Base-by-base conservation (phyloP, 2,888 invertebrate species). In the Aporophyla lueneburgensis region DNA sequence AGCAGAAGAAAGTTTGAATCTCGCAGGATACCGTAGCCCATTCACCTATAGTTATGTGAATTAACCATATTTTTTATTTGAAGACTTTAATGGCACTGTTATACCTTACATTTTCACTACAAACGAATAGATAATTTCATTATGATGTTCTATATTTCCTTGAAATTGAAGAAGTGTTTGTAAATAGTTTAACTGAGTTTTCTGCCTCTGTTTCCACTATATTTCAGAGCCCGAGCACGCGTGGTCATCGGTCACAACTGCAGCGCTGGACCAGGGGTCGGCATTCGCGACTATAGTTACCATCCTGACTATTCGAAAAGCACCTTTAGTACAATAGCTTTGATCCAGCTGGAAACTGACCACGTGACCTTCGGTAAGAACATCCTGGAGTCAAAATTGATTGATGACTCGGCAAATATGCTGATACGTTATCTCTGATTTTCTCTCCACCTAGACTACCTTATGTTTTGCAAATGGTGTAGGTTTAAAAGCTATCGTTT, bases 171-270 rank as follows among this genome's bases (percentile, higher is more conserved):
- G 21, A 40, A 61, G 7, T 40, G 40, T 1, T 12, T 24, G 14
- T 16, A 53, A 24, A 66, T 21, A 0, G 5, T 43, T 21, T 7
- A 0, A 16, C 49, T 49, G 12, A 33, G 21, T 24, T 24, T 1
- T 24, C 24, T 12, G 43, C 5, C 10, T 16, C 33, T 33, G n/a
- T 19, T 16, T 59, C 21, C 7, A 2, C 27, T 4, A 49, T 9
- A 10, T 40, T 21, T 1, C 84, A 93, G 93, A 62, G 71, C 81
- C 0, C 74, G 72, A 16, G 84, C 92, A 0, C 87, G 84, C n/a
- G 92, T 93, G 5, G 79, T 90, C 0, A 40, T 93, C 0, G 93
- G 93, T 0, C 74, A 75, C 9, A 90, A 89, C 66, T 93, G 92
- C 77, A 85, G 78, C 4, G 12, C 65, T 0, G 88, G 88, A 0